phyloP scores from a whole-genome alignment of 2,797 vertebrate species.

The Leucoraja ocellata region DNA sequence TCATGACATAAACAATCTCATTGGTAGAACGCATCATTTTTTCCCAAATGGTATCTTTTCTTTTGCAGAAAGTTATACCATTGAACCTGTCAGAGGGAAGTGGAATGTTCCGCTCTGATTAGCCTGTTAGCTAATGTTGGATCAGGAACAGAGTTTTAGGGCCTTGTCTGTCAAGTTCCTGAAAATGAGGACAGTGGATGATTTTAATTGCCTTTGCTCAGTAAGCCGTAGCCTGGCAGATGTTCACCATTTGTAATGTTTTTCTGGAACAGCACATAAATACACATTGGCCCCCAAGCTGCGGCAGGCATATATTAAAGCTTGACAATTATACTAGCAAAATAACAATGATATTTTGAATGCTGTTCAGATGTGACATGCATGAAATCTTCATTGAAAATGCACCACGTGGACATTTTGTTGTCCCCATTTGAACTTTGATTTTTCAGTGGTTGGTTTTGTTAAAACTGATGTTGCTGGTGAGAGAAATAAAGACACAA shows the following conservation, averaged over 20 bases:
- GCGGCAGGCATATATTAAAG: neutral
- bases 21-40: neutral
- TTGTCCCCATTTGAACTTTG: neutral
- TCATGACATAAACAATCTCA: neutral
- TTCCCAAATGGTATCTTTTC: neutral
- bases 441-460: neutral
- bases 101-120: constrained; percentile 65
- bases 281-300: constrained; percentile 27
- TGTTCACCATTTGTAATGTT: constrained; percentile 55
- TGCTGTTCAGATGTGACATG: neutral
- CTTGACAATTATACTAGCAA: constrained; percentile 11
- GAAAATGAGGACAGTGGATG: constrained; percentile 63
- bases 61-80: neutral
- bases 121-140: constrained; percentile 62
- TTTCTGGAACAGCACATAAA: constrained; percentile 42
- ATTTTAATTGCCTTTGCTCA: constrained; percentile 63
- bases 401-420: neutral
- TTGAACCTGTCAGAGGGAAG: constrained; percentile 42
- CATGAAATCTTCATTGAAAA: constrained; percentile 12
- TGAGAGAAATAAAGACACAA: constrained; percentile 10
- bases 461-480: neutral
- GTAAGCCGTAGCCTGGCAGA: constrained; percentile 63
- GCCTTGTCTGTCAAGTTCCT: constrained; percentile 63
- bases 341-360: constrained; percentile 10
- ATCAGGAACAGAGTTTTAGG: constrained; percentile 61